These are phyloP conservation scores for Siniperca knerii DNA, from an alignment of 2,113 vertebrate genomes.

Conservation along the genomic window DNA sequence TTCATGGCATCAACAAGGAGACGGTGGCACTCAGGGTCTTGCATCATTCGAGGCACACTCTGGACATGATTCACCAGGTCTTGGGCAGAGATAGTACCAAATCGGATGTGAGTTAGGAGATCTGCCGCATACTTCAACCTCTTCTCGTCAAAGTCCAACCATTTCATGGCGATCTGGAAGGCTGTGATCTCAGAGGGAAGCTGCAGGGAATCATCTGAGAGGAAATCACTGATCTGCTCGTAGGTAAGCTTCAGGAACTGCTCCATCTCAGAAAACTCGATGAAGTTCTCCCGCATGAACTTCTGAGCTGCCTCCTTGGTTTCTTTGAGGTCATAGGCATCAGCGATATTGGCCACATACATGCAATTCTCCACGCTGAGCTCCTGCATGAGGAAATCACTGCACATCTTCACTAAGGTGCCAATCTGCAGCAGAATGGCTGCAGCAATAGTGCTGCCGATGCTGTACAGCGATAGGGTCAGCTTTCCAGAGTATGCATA, in stretches of 20 bases:
- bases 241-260: slow-evolving; percentile 98
- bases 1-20: slow-evolving; percentile 99
- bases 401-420: slow-evolving; percentile 98
- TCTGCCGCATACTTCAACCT: slow-evolving; percentile 93
- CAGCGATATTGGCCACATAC: slow-evolving; percentile 96
- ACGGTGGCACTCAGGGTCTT: slow-evolving; percentile 96
- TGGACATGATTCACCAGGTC: slow-evolving; percentile 97
- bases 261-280: slow-evolving; percentile 98
- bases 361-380: slow-evolving; percentile 98
- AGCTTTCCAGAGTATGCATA: slow-evolving; percentile 98
- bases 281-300: slow-evolving; percentile 98
- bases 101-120: slow-evolving; percentile 94
- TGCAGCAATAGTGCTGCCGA: slow-evolving; percentile 95
- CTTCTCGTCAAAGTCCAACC: slow-evolving; percentile 98
- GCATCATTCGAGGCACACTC: slow-evolving; percentile 97
- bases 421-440: slow-evolving; percentile 93
- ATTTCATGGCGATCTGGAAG: slow-evolving; percentile 98
- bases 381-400: slow-evolving; percentile 96
- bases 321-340: slow-evolving; percentile 93
- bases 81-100: slow-evolving; percentile 96
- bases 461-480: slow-evolving; percentile 95
- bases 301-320: slow-evolving; percentile 93
- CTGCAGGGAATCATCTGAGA: slow-evolving; percentile 94
- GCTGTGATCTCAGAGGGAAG: slow-evolving; percentile 97
- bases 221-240: slow-evolving; percentile 98